Evolutionary conservation across 92 coral and sea anemone species (phyloP).

Genomic region (Pocillopora grandis): DNA sequence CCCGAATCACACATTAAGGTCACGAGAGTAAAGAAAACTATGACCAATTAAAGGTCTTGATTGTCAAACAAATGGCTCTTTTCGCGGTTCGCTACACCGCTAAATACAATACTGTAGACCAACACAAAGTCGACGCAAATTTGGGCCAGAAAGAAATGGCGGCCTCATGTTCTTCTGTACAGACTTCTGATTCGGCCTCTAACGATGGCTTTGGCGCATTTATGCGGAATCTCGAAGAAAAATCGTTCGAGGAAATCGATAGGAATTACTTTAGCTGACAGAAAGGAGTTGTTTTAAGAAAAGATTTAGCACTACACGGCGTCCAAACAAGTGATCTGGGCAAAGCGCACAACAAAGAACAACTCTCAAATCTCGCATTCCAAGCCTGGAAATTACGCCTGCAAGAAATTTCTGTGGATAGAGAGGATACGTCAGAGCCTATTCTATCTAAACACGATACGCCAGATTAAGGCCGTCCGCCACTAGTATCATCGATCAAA

Average conservation of each 20-base stretch:
- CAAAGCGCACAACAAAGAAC: conserved; percentile 12
- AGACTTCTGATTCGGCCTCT: conserved; percentile 25
- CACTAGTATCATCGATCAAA: conserved; percentile 15
- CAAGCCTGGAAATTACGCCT: conserved; percentile 30
- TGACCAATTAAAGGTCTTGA: too few relatives aligned
- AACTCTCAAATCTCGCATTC: conserved; percentile 21
- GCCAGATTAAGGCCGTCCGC: conserved; percentile 2
- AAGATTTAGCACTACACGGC: conserved; percentile 5
- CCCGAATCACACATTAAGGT: too few relatives aligned
- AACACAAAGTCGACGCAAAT: conserved; percentile 27
- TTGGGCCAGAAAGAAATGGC: conserved; percentile 31
- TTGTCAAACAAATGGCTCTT: neutral
- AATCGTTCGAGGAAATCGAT: conserved; percentile 10
- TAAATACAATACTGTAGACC: conserved; percentile 21
- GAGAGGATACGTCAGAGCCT: conserved; percentile 15
- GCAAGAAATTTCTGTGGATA: conserved; percentile 2
- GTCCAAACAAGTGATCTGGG: conserved; percentile 26
- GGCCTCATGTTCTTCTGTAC: conserved; percentile 24
- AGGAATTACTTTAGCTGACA: conserved; percentile 16
- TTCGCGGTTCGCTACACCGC: conserved; percentile 7
- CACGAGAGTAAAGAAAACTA: too few relatives aligned
- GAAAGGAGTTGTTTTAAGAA: conserved; percentile 19
- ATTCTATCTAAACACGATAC: conserved; percentile 19
- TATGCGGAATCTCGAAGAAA: conserved; percentile 19
- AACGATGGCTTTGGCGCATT: conserved; percentile 6